Conservation (phyloP, 1,140 invertebrate species). For the Caerostris extrusa region DNA sequence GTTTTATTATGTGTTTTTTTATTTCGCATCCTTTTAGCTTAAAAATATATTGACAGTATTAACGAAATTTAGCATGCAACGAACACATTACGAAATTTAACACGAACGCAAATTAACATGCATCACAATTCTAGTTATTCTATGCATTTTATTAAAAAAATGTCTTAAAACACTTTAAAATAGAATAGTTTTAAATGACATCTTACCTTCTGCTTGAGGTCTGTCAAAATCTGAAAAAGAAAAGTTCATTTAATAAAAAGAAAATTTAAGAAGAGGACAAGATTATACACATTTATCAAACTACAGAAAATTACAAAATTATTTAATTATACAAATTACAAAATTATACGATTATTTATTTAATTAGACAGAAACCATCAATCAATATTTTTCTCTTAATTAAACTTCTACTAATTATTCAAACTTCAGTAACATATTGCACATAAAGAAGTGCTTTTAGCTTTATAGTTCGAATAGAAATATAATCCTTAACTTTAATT, state of each 20-base stretch:
- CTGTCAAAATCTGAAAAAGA: conserved; percentile 71
- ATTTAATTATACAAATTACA: no score
- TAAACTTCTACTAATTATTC: no score
- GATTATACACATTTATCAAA: background rate
- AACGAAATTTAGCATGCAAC: background rate
- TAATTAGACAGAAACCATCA: no score
- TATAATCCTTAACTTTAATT: no score
- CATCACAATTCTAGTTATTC: background rate
- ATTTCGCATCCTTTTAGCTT: background rate
- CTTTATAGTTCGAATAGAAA: no score
- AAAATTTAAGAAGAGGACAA: background rate
- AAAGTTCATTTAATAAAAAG: background rate
- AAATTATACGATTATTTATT: no score
- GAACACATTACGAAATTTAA: background rate
- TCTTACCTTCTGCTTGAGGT: conserved; percentile 68
- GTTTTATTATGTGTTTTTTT: background rate
- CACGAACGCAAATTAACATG: background rate
- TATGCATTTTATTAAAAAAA: background rate
- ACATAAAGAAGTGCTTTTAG: no score
- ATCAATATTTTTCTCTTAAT: no score
- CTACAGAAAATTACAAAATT: no score
- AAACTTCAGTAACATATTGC: no score
- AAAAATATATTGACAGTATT: background rate
- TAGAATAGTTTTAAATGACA: background rate
- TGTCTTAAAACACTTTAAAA: background rate